phyloP scores from a whole-genome alignment of 1,140 invertebrate species.

The Diabrotica undecimpunctata region DNA sequence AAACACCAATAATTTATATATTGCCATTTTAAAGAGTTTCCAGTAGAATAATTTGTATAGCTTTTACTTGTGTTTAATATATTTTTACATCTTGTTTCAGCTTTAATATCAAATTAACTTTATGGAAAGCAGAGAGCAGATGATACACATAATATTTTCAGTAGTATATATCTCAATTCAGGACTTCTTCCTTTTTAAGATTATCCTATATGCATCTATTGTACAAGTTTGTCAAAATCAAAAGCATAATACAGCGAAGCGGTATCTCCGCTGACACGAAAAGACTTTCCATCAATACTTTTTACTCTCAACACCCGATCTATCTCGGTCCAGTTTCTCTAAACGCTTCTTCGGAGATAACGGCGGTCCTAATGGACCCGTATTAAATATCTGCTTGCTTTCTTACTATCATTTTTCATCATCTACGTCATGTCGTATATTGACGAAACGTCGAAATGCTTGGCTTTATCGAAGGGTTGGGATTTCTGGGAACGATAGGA shows the following conservation, averaged over 20 bases:
- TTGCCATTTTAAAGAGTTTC: too few relatives aligned
- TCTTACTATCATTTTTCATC: constrained; percentile 41
- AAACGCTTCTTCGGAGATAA: constrained; percentile 24
- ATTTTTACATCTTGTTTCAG: too few relatives aligned
- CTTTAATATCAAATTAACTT: too few relatives aligned
- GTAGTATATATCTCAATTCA: too few relatives aligned
- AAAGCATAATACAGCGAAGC: constrained; percentile 6
- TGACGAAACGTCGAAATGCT: constrained; percentile 29
- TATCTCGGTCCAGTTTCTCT: constrained; percentile 17
- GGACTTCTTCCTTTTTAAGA: too few relatives aligned
- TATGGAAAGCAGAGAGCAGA: too few relatives aligned
- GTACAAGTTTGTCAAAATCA: constrained; percentile 4
- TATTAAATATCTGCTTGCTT: constrained; percentile 40
- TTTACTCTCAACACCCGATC: constrained; percentile 9
- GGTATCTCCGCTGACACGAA: constrained; percentile 11
- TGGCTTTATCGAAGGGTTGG: constrained; percentile 30
- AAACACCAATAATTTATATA: too few relatives aligned
- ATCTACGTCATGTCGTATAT: constrained; percentile 35
- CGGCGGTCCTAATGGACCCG: constrained; percentile 36
- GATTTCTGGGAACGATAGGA: constrained; percentile 4
- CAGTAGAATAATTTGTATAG: too few relatives aligned
- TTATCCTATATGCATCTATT: neutral
- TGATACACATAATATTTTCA: too few relatives aligned
- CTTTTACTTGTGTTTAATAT: too few relatives aligned
- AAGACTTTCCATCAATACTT: constrained; percentile 18